A percentile compares a stretch with the other conserved stretches of the same genome.
phyloP scores from a whole-genome alignment of 2,113 vertebrate species.

The Myxocyprinus asiaticus region DNA sequence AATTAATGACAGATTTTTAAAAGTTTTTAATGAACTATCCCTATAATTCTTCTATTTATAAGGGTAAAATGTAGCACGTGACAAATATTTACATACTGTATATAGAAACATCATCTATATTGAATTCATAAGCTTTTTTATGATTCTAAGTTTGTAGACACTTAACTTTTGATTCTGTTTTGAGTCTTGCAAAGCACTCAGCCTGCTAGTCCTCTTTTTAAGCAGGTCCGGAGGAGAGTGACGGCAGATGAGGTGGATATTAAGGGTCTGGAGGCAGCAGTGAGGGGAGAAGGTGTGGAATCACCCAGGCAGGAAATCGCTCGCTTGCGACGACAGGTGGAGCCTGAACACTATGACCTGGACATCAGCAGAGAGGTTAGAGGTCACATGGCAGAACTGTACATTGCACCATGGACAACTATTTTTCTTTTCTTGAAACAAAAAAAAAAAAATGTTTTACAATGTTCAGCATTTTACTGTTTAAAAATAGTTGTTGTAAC shows the following conservation, averaged over 20 bases:
- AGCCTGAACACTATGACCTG: constrained; percentile 81
- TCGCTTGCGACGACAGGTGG: constrained; percentile 84
- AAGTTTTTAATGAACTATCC: no score
- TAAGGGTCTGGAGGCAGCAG: constrained; percentile 88
- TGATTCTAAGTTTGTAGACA: no score
- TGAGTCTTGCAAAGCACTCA: not conserved
- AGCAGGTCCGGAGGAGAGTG: constrained; percentile 85
- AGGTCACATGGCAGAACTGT: not conserved
- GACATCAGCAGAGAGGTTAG: constrained; percentile 85
- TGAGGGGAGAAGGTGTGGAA: constrained; percentile 83
- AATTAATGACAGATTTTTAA: no score
- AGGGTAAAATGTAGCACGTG: no score
- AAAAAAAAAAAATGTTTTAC: not conserved
- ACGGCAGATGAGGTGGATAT: constrained; percentile 95
- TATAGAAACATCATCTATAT: not conserved
- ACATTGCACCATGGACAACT: not conserved
- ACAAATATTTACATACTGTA: no score
- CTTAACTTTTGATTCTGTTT: not conserved
- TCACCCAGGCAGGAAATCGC: constrained; percentile 91
- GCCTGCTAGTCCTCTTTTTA: constrained; percentile 24
- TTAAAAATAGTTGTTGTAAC: no score
- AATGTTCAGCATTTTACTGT: no score
- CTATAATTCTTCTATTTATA: no score
- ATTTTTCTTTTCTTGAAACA: not conserved
- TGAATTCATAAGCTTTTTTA: not conserved